Conservation (phyloP, 2,888 invertebrate genomes). For the Leptopilina syphax region DNA sequence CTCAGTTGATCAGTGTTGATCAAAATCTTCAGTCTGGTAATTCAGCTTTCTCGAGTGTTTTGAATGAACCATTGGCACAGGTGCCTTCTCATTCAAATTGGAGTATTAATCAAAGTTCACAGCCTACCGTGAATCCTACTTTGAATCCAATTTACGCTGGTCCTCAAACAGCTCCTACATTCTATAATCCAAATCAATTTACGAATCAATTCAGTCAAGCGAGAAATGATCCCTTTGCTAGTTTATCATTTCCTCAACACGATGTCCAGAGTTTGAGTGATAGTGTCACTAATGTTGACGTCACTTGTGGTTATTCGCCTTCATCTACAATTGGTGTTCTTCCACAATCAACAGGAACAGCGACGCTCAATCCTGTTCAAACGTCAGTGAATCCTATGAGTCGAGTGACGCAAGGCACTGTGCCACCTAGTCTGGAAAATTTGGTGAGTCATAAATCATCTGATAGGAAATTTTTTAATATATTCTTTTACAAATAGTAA, state of each 20-base stretch:
- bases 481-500: too few species aligned
- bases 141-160: constrained; percentile 44
- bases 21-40: neutral
- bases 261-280: constrained; percentile 39
- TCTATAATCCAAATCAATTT: constrained; percentile 66
- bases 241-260: constrained; percentile 43
- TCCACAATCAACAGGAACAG: constrained; percentile 71
- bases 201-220: constrained; percentile 40
- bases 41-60: neutral
- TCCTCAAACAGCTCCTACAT: constrained; percentile 51
- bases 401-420: constrained; percentile 61
- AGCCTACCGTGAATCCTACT: constrained; percentile 26
- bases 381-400: constrained; percentile 67
- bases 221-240: constrained; percentile 43
- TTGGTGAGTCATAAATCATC: constrained; percentile 62
- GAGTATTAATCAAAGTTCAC: neutral
- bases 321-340: constrained; percentile 49
- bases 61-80: constrained; percentile 7
- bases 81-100: constrained; percentile 18
- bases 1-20: neutral
- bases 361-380: constrained; percentile 71
- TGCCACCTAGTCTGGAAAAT: constrained; percentile 71
- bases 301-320: constrained; percentile 44
- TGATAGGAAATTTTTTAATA: too few species aligned
- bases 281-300: constrained; percentile 42